These are phyloP conservation scores for Omphaloscelis lunosa DNA, from an alignment of 2,888 invertebrate species.

Conservation along the genomic window DNA sequence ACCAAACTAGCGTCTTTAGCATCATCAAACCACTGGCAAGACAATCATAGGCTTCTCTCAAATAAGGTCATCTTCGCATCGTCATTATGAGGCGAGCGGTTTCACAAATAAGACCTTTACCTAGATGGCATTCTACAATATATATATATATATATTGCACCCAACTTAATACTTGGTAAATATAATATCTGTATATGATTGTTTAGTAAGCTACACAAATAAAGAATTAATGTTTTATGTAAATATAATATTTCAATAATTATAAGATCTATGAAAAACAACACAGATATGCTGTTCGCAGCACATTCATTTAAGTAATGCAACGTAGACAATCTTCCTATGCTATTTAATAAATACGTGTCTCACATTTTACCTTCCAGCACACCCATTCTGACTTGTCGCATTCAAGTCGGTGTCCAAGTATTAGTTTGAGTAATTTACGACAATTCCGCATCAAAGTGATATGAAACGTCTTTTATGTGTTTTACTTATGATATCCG, in stretches of 20 bases:
- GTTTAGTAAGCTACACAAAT: constrained; percentile 37
- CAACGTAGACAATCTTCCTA: constrained; percentile 43
- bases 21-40: constrained; percentile 15
- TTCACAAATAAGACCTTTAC: not conserved
- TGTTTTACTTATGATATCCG: constrained; percentile 33
- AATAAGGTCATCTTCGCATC: not conserved
- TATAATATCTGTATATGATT: constrained; percentile 25
- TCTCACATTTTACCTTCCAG: constrained; percentile 43
- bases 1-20: constrained; percentile 9
- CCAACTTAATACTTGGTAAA: constrained; percentile 36
- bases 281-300: constrained; percentile 30
- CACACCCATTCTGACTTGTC: constrained; percentile 20
- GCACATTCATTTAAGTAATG: constrained; percentile 33
- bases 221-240: constrained; percentile 21
- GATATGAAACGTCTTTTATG: constrained; percentile 38
- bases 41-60: constrained; percentile 1
- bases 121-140: constrained; percentile 23
- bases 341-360: constrained; percentile 59
- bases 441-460: constrained; percentile 19
- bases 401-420: constrained; percentile 29
- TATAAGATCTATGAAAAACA: constrained; percentile 30
- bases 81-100: not conserved
- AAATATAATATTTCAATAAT: constrained; percentile 42
- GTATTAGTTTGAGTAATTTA: constrained; percentile 30
- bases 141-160: constrained; percentile 28